A percentile compares a stretch with the other conserved stretches of the same genome.
These are phyloP conservation scores for Echinops telfairi DNA, from an alignment of 2,113 vertebrate genomes.

Conservation along the genomic window DNA sequence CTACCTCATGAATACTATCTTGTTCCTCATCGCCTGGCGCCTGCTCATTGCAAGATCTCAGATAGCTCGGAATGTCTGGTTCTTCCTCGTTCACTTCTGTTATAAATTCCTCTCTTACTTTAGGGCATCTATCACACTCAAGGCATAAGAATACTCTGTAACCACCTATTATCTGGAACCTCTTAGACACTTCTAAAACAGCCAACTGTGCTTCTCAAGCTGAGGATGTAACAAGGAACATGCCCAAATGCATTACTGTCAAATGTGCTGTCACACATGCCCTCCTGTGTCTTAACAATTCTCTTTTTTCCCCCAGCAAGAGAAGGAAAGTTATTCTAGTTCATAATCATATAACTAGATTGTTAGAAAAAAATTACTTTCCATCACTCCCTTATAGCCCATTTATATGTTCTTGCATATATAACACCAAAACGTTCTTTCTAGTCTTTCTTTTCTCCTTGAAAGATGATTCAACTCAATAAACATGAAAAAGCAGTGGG, in stretches of 20 bases:
- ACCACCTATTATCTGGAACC: conserved; percentile 69
- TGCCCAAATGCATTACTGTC: neutral
- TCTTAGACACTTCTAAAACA: conserved; percentile 59
- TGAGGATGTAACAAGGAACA: conserved; percentile 26
- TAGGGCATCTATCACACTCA: conserved; percentile 94
- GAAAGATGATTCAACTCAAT: neutral
- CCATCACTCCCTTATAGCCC: neutral
- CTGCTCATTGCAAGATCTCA: conserved; percentile 96
- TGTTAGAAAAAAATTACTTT: conserved; percentile 4
- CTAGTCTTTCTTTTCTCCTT: neutral
- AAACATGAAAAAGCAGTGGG: neutral
- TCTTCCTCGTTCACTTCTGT: conserved; percentile 97
- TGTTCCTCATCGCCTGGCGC: conserved; percentile 96
- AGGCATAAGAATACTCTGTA: conserved; percentile 86
- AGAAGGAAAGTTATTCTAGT: conserved; percentile 34
- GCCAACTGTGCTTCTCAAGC: conserved; percentile 52
- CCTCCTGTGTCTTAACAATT: neutral
- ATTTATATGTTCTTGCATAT: neutral
- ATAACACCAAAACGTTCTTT: conserved; percentile 13
- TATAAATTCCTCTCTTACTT: conserved; percentile 98
- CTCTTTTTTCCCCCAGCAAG: conserved; percentile 18
- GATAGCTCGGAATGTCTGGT: conserved; percentile 97
- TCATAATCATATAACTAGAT: neutral
- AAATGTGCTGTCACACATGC: neutral
- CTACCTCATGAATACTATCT: conserved; percentile 94